Percentiles rank a stretch among this genome's conserved stretches.
phyloP scores from a whole-genome alignment of 2,797 vertebrate species.

The Uromys caudimaculatus region DNA sequence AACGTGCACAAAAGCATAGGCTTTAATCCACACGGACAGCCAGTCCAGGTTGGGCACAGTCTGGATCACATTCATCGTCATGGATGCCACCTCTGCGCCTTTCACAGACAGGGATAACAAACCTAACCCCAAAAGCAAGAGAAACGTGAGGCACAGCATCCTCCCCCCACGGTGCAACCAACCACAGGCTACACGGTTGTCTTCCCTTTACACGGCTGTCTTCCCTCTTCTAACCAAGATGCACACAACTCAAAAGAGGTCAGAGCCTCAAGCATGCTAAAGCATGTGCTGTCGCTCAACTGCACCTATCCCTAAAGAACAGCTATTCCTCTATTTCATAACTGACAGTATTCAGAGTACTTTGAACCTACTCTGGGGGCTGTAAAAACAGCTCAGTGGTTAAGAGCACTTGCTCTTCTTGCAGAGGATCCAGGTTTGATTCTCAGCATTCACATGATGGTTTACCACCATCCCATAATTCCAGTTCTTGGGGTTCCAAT shows the following conservation, averaged over 20 bases:
- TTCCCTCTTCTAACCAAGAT: slow-evolving; percentile 1
- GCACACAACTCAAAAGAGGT: neutral
- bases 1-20: slow-evolving; percentile 96
- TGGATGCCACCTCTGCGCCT: slow-evolving; percentile 98
- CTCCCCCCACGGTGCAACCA: neutral
- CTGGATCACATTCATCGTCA: slow-evolving; percentile 99
- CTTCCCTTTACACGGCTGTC: neutral
- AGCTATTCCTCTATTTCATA: neutral
- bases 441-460: neutral
- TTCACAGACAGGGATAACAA: slow-evolving; percentile 98
- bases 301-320: neutral
- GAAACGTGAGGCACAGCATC: neutral
- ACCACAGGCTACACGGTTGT: neutral
- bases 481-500: neutral
- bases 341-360: neutral
- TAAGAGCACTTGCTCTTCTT: neutral
- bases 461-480: neutral
- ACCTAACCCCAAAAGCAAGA: slow-evolving; percentile 86
- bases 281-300: neutral
- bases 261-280: neutral
- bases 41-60: slow-evolving; percentile 98
- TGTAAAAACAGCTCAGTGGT: neutral
- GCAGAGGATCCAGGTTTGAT: neutral
- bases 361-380: neutral
- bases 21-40: slow-evolving; percentile 99